phyloP scores from a whole-genome alignment of 2,113 vertebrate species.

The Cyprinus carpio region DNA sequence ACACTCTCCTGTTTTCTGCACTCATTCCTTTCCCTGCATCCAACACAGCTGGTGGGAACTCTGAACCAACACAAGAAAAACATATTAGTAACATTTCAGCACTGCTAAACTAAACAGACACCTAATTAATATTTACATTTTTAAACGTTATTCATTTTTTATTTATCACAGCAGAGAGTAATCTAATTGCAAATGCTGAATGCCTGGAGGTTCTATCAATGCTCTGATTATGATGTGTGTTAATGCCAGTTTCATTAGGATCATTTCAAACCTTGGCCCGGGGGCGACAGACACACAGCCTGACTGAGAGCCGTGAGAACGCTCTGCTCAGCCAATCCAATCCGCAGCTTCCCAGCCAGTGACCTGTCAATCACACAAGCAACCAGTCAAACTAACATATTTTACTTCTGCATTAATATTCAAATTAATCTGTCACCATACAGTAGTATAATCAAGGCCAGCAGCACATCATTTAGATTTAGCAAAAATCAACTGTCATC shows the following conservation, averaged over 20 bases:
- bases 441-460: background rate
- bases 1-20: slow-evolving; percentile 77
- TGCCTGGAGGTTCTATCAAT: slow-evolving; percentile 20
- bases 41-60: slow-evolving; percentile 76
- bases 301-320: slow-evolving; percentile 83
- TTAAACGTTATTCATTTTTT: slow-evolving; percentile 28
- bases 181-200: slow-evolving; percentile 19
- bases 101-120: slow-evolving; percentile 59
- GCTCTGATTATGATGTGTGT: slow-evolving; percentile 24
- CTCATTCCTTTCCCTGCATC: slow-evolving; percentile 85
- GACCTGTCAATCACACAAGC: slow-evolving; percentile 75
- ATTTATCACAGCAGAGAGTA: slow-evolving; percentile 1
- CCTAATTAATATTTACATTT: slow-evolving; percentile 26
- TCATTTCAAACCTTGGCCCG: slow-evolving; percentile 79
- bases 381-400: slow-evolving; percentile 18
- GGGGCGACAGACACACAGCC: slow-evolving; percentile 84
- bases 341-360: slow-evolving; percentile 86
- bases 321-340: slow-evolving; percentile 88
- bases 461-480: background rate
- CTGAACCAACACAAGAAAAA: slow-evolving; percentile 63
- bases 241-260: slow-evolving; percentile 31
- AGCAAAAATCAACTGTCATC: background rate
- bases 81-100: slow-evolving; percentile 50
- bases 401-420: background rate
- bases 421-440: background rate